Conservation (phyloP, 2,113 vertebrate species). For the Oophaga pumilio region DNA sequence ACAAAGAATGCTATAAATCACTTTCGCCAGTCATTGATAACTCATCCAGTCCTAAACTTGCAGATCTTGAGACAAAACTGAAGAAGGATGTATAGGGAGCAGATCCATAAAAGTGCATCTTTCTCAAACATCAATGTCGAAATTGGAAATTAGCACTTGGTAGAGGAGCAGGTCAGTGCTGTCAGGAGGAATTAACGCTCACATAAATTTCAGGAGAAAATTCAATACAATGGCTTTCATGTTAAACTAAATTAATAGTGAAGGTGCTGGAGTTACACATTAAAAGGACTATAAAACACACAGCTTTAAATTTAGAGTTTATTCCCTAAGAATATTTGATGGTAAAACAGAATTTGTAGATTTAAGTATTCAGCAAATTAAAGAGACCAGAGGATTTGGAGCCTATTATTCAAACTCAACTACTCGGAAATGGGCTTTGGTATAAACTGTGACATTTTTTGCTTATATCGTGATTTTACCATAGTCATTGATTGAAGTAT, state of each 20-base stretch:
- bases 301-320: neutral
- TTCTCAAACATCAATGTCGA: neutral
- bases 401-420: neutral
- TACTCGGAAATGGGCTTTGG: neutral
- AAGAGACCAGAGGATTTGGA: neutral
- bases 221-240: conserved; percentile 7
- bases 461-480: neutral
- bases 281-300: conserved; percentile 6
- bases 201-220: neutral
- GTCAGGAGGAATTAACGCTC: neutral
- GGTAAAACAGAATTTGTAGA: neutral
- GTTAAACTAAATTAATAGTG: neutral
- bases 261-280: neutral
- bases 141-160: neutral
- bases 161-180: neutral
- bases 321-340: neutral
- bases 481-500: too few species aligned
- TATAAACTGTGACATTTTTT: neutral
- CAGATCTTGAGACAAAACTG: neutral
- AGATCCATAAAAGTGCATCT: neutral
- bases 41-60: neutral
- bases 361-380: neutral
- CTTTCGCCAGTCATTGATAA: neutral
- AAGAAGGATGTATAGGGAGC: neutral
- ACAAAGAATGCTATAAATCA: neutral